Conservation (phyloP, 2,113 vertebrate species). For the Ailurus styani region DNA sequence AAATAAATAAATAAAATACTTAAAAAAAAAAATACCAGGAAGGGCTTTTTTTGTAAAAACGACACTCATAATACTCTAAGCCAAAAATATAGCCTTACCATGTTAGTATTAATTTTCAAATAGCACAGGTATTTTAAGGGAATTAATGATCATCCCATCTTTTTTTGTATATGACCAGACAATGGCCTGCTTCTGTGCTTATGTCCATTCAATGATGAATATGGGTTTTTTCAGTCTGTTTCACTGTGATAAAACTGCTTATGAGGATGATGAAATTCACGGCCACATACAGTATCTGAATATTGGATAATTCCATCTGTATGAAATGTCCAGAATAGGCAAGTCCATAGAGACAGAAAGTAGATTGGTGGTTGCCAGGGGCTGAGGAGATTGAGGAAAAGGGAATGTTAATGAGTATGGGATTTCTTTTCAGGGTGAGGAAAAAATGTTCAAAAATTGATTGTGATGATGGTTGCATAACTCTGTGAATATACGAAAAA, state of each 20-base stretch:
- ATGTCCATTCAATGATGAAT: neutral
- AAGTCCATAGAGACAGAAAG: neutral
- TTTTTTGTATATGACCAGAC: neutral
- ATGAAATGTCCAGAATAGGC: neutral
- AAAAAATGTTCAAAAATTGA: neutral
- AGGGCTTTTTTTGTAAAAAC: neutral
- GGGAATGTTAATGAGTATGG: neutral
- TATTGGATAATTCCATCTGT: neutral
- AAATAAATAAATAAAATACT: no score
- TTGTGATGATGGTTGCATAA: neutral
- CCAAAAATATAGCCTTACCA: neutral
- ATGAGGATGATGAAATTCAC: neutral
- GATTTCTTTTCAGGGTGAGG: neutral
- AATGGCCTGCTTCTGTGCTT: neutral
- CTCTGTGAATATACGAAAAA: neutral
- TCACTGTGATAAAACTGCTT: neutral
- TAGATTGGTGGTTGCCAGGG: neutral
- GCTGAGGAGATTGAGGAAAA: neutral
- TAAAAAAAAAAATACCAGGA: neutral
- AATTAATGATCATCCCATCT: neutral
- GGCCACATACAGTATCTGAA: neutral
- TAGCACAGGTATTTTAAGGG: neutral
- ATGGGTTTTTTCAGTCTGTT: neutral
- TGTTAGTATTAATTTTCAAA: constrained; percentile 12
- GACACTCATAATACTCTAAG: neutral